Evolutionary conservation across 1,140 invertebrate species (phyloP).

Genomic region (Tetranychus urticae): DNA sequence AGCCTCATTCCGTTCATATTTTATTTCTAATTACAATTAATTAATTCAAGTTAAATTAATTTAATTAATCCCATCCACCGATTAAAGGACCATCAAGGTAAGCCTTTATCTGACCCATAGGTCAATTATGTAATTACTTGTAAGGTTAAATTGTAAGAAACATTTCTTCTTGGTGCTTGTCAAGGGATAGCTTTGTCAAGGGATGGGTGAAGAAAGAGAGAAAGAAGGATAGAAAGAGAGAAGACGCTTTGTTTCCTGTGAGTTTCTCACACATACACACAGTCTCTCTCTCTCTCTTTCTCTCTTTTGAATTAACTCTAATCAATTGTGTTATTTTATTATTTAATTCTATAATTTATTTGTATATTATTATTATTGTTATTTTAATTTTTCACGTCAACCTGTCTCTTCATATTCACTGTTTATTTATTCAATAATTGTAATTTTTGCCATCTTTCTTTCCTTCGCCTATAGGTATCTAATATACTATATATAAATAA

Average conservation of each 20-base stretch:
- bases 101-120: too few relatives aligned
- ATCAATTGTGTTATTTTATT: not conserved
- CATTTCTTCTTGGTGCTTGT: too few relatives aligned
- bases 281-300: not conserved
- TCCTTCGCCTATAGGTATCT: not conserved
- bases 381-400: not conserved
- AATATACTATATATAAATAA: not conserved
- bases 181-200: too few relatives aligned
- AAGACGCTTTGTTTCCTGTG: not conserved
- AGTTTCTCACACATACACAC: not conserved
- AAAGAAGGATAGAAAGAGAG: not conserved
- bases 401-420: not conserved
- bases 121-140: too few relatives aligned
- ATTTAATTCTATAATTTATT: not conserved
- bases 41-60: too few relatives aligned
- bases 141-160: too few relatives aligned
- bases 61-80: too few relatives aligned
- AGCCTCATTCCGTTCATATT: too few relatives aligned
- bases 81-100: too few relatives aligned
- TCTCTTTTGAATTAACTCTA: not conserved
- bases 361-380: not conserved
- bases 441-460: not conserved
- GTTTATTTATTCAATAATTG: not conserved
- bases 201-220: not conserved
- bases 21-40: too few relatives aligned